Percentiles rank a stretch among this genome's conserved stretches.
Conservation (phyloP, 2,888 invertebrate genomes). For the Caenorhabditis angaria region DNA sequence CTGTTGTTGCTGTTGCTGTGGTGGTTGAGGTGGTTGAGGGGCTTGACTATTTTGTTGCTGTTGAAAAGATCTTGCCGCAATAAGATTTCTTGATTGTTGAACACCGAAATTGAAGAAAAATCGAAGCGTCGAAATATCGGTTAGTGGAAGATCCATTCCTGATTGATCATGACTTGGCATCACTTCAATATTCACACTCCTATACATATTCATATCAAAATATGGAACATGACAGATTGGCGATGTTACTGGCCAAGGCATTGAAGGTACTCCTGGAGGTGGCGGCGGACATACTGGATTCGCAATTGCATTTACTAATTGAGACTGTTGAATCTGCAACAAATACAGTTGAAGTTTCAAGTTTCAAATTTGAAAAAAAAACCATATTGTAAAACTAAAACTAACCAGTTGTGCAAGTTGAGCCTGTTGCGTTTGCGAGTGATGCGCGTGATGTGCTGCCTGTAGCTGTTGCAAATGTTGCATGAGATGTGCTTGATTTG, state of each 20-base stretch:
- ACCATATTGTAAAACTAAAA: not conserved
- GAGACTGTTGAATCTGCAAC: conserved; percentile 14
- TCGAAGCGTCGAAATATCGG: conserved; percentile 65
- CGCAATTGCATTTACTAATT: conserved; percentile 5
- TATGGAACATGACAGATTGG: conserved; percentile 61
- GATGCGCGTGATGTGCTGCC: conserved; percentile 14
- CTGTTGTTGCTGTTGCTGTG: conserved; percentile 14
- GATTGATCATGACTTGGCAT: conserved; percentile 56
- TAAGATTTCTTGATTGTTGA: conserved; percentile 60
- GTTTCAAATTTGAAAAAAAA: not conserved
- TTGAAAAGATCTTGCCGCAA: conserved; percentile 20
- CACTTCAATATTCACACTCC: conserved; percentile 64
- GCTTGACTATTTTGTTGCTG: conserved; percentile 7
- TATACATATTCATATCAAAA: conserved; percentile 60
- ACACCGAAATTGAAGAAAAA: conserved; percentile 70
- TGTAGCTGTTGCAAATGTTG: conserved; percentile 15
- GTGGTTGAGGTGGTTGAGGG: conserved; percentile 7
- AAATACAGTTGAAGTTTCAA: no score
- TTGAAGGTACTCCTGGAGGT: conserved; percentile 38
- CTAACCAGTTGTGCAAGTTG: conserved; percentile 18
- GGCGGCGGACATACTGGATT: conserved; percentile 25
- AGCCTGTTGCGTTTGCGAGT: conserved; percentile 4
- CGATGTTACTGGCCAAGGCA: conserved; percentile 63
- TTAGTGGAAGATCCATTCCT: conserved; percentile 66
- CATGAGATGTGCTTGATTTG: not conserved